These are phyloP conservation scores for Euphonia xanthogaster DNA, from an alignment of 2,797 vertebrate genomes.

Conservation along the genomic window DNA sequence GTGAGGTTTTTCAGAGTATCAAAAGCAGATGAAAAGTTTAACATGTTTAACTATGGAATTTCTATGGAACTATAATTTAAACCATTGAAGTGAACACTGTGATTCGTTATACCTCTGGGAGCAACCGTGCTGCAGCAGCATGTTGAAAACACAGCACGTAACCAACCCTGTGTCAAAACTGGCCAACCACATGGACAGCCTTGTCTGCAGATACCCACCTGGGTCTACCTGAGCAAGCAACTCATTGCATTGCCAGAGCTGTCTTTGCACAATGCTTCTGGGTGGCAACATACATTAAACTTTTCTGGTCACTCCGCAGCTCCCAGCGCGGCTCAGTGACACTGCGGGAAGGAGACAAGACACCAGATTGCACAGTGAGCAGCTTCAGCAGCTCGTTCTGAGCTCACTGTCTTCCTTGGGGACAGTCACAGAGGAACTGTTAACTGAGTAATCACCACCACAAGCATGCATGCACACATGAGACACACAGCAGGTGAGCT, in stretches of 20 bases:
- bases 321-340: background rate
- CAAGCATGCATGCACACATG: accelerated
- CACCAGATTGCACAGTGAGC: background rate
- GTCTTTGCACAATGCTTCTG: background rate
- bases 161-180: accelerated
- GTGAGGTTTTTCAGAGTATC: background rate
- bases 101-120: background rate
- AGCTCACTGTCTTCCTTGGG: background rate
- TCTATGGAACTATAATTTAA: background rate
- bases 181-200: background rate
- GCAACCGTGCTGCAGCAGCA: background rate
- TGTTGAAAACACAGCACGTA: background rate
- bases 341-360: background rate
- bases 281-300: background rate
- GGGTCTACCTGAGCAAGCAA: background rate
- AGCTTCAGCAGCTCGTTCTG: background rate
- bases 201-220: background rate
- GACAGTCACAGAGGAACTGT: background rate
- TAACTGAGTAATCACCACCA: background rate
- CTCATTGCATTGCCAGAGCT: background rate
- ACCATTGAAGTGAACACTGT: background rate
- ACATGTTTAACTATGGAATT: background rate
- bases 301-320: accelerated
- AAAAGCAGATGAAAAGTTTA: background rate
- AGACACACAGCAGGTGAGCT: accelerated